Percentiles rank a stretch among this genome's conserved stretches.
phyloP scores from a whole-genome alignment of 2,888 invertebrate genomes.

The Stictocephala bisonia region DNA sequence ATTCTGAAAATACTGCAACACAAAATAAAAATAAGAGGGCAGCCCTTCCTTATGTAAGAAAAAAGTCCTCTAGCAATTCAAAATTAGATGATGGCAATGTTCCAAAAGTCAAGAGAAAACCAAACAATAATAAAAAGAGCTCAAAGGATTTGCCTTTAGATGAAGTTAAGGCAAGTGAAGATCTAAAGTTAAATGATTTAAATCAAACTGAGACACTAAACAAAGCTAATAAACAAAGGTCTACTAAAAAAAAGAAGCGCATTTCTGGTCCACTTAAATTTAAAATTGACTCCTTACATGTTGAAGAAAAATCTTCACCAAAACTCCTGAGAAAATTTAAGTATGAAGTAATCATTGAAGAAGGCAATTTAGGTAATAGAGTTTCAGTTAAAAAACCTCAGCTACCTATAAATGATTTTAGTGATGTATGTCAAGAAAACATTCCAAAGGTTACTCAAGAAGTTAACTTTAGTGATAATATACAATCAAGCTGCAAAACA shows the following conservation, averaged over 20 bases:
- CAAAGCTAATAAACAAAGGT: background rate
- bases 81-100: constrained; percentile 19
- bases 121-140: constrained; percentile 26
- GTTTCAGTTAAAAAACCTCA: too few relatives aligned
- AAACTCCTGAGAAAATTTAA: constrained; percentile 33
- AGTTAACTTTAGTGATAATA: too few relatives aligned
- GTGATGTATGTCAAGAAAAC: too few relatives aligned
- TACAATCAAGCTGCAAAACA: too few relatives aligned
- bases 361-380: too few relatives aligned
- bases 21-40: constrained; percentile 18
- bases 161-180: constrained; percentile 9
- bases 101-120: constrained; percentile 13
- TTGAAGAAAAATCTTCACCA: constrained; percentile 43
- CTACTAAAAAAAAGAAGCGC: constrained; percentile 28
- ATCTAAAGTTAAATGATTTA: background rate
- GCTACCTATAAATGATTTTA: too few relatives aligned
- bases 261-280: constrained; percentile 20
- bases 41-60: constrained; percentile 19
- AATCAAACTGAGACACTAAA: background rate
- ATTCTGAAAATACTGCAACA: background rate
- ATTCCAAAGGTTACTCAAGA: too few relatives aligned
- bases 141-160: constrained; percentile 10
- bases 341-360: constrained; percentile 48
- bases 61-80: constrained; percentile 31
- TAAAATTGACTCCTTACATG: constrained; percentile 41